Base-by-base conservation (phyloP, 2,113 vertebrate genomes). In the Pelecanus crispus region DNA sequence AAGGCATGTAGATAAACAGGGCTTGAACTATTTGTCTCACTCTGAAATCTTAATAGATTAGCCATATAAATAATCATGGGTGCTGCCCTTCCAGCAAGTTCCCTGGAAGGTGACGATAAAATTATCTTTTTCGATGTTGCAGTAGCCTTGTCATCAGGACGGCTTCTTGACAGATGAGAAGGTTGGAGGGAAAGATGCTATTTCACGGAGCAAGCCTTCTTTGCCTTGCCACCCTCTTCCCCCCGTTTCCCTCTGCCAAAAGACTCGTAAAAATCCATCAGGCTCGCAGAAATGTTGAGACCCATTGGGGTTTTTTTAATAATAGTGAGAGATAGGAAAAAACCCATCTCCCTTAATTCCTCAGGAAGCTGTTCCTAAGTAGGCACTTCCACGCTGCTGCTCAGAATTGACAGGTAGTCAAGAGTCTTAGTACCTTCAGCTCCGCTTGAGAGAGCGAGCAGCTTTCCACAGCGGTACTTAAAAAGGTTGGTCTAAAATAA, bases 241-340 rank as follows among this genome's bases (percentile, higher is more conserved):
- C 2, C 7, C 4, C 7, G 62, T 65, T 29, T 20, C 13, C 36
- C 49, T 90, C n/a, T 15, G 19, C 40, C 32, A 7, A 7, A 5
- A 68, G 58, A 15, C 8, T 7, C 31, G 22, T 8, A 22, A 8
- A 61, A 55, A 18, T 63, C 67, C 11, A 0, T 36, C 0, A 0
- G 13, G 62, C 34, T 74, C 1, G 2, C 14, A 16, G 45, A 61
- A 50, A 4, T 19, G 16, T 52, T 22, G 45, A 52, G 53, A 47
- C 16, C n/a, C n/a, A n/a, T n/a, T n/a, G n/a, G n/a, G n/a, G 90
- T 24, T 63, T 70, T 40, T 47, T 47, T 47, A 10, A n/a, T 32
- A 3, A 32, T 50, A 21, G 5, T 36, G 50, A 81, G 50, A 22
- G 18, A 5, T 11, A 44, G 42, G 36, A 42, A 26, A 7, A 31